phyloP scores from a whole-genome alignment of 2,888 invertebrate species.

The Hemithea aestivaria region DNA sequence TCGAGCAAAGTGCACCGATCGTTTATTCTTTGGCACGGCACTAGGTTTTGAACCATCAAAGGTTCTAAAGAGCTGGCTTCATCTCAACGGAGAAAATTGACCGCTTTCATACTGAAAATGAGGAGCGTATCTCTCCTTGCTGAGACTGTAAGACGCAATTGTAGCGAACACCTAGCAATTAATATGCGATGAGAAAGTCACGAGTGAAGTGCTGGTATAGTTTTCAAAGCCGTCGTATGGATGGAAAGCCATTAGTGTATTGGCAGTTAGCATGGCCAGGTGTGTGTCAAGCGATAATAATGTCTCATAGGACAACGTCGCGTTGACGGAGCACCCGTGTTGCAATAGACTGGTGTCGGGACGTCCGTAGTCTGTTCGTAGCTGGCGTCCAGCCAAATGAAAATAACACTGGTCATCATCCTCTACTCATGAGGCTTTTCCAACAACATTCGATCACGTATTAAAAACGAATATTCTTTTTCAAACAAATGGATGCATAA shows the following conservation, averaged over 20 bases:
- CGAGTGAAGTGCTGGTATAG: slow-evolving; percentile 1
- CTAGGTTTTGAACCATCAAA: slow-evolving; percentile 33
- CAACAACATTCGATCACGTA: slow-evolving; percentile 2
- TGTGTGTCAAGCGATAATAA: slow-evolving; percentile 27
- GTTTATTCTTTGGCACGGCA: slow-evolving; percentile 14
- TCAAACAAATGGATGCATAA: no score
- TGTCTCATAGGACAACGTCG: slow-evolving; percentile 31
- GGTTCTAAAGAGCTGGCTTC: slow-evolving; percentile 59
- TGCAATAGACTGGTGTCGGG: slow-evolving; percentile 35
- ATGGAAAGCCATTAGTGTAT: slow-evolving; percentile 24
- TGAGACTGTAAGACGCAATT: slow-evolving; percentile 14
- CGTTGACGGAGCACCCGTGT: slow-evolving; percentile 44
- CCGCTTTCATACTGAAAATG: slow-evolving; percentile 67
- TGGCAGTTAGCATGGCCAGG: slow-evolving; percentile 30
- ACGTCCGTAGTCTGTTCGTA: slow-evolving; percentile 21
- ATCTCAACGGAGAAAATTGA: slow-evolving; percentile 57
- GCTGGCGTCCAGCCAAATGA: slow-evolving; percentile 49
- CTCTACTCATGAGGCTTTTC: slow-evolving; percentile 6
- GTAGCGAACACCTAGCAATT: slow-evolving; percentile 17
- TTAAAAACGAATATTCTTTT: background rate
- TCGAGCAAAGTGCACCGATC: slow-evolving; percentile 12
- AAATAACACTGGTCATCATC: slow-evolving; percentile 42
- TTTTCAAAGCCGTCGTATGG: slow-evolving; percentile 1
- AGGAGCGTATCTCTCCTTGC: slow-evolving; percentile 36
- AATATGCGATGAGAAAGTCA: slow-evolving; percentile 19